These are phyloP conservation scores for Boulengeromyrus knoepffleri DNA, from an alignment of 2,113 vertebrate genomes.

Conservation along the genomic window DNA sequence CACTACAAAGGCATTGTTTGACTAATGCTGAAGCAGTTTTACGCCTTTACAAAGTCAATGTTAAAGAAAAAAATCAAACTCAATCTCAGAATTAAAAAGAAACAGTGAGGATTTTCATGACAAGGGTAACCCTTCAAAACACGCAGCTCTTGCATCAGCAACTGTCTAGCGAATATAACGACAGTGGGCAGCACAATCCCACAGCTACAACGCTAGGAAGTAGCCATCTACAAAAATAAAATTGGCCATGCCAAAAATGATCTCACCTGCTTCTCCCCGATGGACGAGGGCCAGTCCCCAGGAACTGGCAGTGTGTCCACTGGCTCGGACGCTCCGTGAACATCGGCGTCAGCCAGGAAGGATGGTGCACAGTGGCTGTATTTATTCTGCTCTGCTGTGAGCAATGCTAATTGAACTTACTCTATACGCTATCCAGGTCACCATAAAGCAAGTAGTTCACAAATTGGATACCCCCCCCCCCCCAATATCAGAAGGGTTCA, in stretches of 20 bases:
- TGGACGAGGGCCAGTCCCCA: background rate
- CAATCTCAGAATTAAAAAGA: background rate
- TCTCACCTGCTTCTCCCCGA: background rate
- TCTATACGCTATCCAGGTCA: background rate
- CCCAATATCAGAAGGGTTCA: background rate
- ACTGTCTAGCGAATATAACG: background rate
- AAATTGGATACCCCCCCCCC: background rate
- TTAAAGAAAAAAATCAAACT: background rate
- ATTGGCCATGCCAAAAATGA: background rate
- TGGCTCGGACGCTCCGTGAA: background rate
- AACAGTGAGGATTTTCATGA: background rate
- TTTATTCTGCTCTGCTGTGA: background rate
- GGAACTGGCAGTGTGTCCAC: background rate
- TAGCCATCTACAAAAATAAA: background rate
- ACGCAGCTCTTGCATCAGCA: background rate
- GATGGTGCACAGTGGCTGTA: background rate
- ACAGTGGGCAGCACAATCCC: background rate
- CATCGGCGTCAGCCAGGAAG: background rate
- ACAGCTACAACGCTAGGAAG: background rate
- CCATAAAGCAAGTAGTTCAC: background rate
- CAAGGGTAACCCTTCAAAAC: background rate
- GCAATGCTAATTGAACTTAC: constrained; percentile 1
- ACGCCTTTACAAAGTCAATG: background rate
- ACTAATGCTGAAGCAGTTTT: background rate
- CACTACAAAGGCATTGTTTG: background rate